Base-by-base conservation (phyloP, 2,888 invertebrate species). In the Fissipunctia ypsillon region DNA sequence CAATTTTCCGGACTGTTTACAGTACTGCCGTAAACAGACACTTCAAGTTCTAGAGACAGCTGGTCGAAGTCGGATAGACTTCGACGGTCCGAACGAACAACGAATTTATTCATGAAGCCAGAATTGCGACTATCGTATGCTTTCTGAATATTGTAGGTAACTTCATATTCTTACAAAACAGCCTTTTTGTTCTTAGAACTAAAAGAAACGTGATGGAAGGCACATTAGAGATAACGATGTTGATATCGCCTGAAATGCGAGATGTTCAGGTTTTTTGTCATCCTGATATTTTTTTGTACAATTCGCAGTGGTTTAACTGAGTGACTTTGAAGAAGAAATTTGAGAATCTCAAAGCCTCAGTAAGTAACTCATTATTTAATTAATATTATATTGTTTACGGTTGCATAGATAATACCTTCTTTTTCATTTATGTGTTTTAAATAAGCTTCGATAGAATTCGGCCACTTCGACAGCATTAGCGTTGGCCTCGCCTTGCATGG, bases 171-270 rank as follows among this genome's bases (percentile, higher is more conserved):
- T 56, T 9, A 56, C 9, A 56, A 56, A n/a, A n/a, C 50, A 50
- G 12, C 22, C 22, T 28, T 73, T 73, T 50, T 59, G 10, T 60
- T 52, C 22, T 52, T 10, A 25, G 25, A 63, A 2, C 35, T 14
- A 56, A 66, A 71, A 77, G 66, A 66, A 73, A 76, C 45, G 25
- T 45, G n/a, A 48, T 64, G 35, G 31, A 38, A 48, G 1, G 56
- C 12, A 45, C 45, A 54, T 67, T 73, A 35, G 12, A 43, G 64
- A 50, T 78, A 68, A 78, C 41, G 64, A 78, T 68, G 68, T 64
- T 43, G 48, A 48, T 22, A 78, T 73, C 68, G 12, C 7, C 22
- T 60, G 59, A 63, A 63, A 54, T 28, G 52, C 28, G 57, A 77
- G 5, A 64, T 35, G 31, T 59, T 68, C 28, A 19, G 3, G 2